Conservation (phyloP, 2,888 invertebrate genomes). For the Amphipyra tragopoginis region DNA sequence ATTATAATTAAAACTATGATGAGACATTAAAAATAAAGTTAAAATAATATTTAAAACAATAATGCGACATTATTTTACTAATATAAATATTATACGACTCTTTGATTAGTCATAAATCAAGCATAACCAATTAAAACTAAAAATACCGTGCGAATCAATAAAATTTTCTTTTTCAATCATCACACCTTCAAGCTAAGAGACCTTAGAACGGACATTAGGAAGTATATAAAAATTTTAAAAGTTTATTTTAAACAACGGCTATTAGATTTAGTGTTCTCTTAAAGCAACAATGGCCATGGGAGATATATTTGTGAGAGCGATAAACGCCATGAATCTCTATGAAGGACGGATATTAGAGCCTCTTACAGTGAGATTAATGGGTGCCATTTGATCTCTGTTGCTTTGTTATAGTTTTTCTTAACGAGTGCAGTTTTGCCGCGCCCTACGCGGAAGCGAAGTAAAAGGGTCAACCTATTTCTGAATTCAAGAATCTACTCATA, state of each 20-base stretch:
- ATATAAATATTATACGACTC: no score
- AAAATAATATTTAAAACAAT: no score
- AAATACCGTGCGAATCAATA: slow-evolving; percentile 31
- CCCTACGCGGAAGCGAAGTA: slow-evolving; percentile 72
- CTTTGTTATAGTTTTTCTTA: slow-evolving; percentile 31
- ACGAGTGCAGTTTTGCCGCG: slow-evolving; percentile 50
- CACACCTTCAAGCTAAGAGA: slow-evolving; percentile 43
- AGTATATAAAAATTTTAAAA: slow-evolving; percentile 57
- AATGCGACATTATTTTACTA: no score
- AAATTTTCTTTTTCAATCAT: slow-evolving; percentile 36
- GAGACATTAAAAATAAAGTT: no score
- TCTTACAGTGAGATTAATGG: slow-evolving; percentile 19
- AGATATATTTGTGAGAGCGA: slow-evolving; percentile 46
- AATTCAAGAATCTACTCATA: slow-evolving; percentile 49
- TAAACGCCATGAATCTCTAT: slow-evolving; percentile 36
- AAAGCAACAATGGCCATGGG: slow-evolving; percentile 54
- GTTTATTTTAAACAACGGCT: slow-evolving; percentile 56
- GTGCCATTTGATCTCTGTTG: slow-evolving; percentile 27
- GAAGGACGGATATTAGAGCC: slow-evolving; percentile 26
- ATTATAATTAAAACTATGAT: no score
- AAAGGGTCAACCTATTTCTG: slow-evolving; percentile 74
- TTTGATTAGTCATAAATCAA: background rate
- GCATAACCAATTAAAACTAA: slow-evolving; percentile 23
- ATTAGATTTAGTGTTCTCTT: slow-evolving; percentile 54
- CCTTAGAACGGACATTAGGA: slow-evolving; percentile 60